phyloP scores from a whole-genome alignment of 2,888 invertebrate species.

The Heliothis peltigera region DNA sequence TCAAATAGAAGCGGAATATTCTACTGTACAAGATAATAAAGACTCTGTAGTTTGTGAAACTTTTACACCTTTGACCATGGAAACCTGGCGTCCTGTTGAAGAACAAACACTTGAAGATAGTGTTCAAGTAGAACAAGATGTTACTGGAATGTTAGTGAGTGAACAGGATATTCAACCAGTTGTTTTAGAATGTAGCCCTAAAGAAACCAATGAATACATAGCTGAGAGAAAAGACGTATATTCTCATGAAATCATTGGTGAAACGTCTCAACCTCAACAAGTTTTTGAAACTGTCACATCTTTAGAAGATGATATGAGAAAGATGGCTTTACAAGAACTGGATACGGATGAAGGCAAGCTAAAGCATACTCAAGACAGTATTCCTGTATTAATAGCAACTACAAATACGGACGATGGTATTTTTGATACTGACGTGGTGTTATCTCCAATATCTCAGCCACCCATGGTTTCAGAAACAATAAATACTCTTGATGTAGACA shows the following conservation, averaged over 20 bases:
- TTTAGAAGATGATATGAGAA: background rate
- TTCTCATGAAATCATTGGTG: slow-evolving; percentile 4
- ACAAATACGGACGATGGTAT: background rate
- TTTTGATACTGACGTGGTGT: background rate
- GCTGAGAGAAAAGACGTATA: background rate
- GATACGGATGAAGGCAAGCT: background rate
- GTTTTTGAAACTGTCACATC: slow-evolving; percentile 3
- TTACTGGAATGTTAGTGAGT: background rate
- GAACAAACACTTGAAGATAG: background rate
- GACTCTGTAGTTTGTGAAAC: slow-evolving; percentile 3
- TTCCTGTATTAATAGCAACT: background rate
- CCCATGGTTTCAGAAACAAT: slow-evolving; percentile 9
- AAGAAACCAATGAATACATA: slow-evolving; percentile 6
- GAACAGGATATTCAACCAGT: slow-evolving; percentile 4
- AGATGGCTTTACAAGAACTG: background rate
- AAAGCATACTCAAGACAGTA: background rate
- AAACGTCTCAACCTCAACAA: background rate
- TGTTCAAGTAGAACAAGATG: background rate
- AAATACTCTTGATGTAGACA: background rate
- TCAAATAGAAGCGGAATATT: background rate
- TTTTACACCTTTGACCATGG: slow-evolving; percentile 1
- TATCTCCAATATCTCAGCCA: background rate
- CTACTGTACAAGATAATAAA: background rate
- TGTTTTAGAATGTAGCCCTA: slow-evolving; percentile 3
- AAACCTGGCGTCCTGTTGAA: background rate